These are phyloP conservation scores for Drosophila barbarae DNA, from an alignment of 2,888 invertebrate species.

Conservation along the genomic window DNA sequence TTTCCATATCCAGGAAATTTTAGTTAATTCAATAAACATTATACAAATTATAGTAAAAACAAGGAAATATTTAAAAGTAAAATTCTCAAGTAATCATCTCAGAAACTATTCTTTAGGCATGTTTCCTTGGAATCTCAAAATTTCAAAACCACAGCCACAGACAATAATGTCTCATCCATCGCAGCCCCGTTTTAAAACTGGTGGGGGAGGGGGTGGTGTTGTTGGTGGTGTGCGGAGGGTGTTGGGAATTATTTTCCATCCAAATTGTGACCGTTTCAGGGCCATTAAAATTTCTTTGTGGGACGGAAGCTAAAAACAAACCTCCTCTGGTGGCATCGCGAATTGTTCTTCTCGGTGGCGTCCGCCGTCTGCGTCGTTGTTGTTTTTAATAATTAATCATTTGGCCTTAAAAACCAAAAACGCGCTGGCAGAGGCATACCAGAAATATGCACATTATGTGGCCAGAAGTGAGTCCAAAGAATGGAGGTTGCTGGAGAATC, in stretches of 20 bases:
- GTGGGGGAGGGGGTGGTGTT: background rate
- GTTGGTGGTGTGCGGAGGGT: too few species aligned
- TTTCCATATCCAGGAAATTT: too few species aligned
- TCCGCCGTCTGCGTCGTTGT: slow-evolving; percentile 38
- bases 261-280: slow-evolving; percentile 25
- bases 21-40: background rate
- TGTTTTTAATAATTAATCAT: slow-evolving; percentile 69
- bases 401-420: slow-evolving; percentile 55
- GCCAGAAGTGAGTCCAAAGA: slow-evolving; percentile 12
- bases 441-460: slow-evolving; percentile 51
- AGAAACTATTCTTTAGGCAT: background rate
- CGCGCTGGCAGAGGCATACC: slow-evolving; percentile 15
- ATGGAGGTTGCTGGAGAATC: slow-evolving; percentile 4
- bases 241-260: slow-evolving; percentile 6
- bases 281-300: slow-evolving; percentile 61
- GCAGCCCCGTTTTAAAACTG: background rate
- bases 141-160: slow-evolving; percentile 17
- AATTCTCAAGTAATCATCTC: background rate
- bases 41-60: background rate
- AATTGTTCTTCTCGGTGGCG: slow-evolving; percentile 22
- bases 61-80: background rate
- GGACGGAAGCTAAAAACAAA: slow-evolving; percentile 17
- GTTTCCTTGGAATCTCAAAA: slow-evolving; percentile 10
- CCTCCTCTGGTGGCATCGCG: slow-evolving; percentile 19
- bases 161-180: background rate